Evolutionary conservation across 2,888 invertebrate genomes (phyloP), one percentile per base, ranked within the genome.

Genomic region (Vesta saturnalis): DNA sequence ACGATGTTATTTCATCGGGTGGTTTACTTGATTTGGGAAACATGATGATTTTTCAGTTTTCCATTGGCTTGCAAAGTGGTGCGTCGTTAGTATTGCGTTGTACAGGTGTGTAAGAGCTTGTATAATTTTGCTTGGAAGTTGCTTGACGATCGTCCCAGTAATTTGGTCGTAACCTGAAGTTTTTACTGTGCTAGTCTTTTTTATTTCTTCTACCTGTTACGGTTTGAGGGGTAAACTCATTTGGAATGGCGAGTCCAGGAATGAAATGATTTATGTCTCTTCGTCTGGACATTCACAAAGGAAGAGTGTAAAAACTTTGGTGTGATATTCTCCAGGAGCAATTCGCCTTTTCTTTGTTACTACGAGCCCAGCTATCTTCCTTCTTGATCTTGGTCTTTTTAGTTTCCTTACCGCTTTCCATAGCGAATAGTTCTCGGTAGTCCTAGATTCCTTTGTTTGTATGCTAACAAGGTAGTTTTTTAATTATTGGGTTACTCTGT

Each of bases 351-450:
- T 64, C 43, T 58, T 57, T 64, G 23, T 58, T 43, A 22, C 55
- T 64, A 3, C 63, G 3, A 46, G 23, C 15, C 64, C 57, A 64
- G 23, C 2, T 47, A 58, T 15, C 22, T 43, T 18, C 46, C 46
- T 57, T 64, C 43, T n/a, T 64, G 22, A n/a, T 46, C 57, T 55
- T n/a, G 71, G 72, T 16, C 59, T 57, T 55, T 75, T 73, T 18
- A 74, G 43, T 18, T 67, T 61, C 65, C 62, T 73, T 1, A 73
- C 73, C 3, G 69, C 71, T 62, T 74, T 77, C 72, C 74, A 77
- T 16, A 77, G 59, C 0, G 73, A 77, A 57, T 76, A 76, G 15
- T 74, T 61, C 16, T 22, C 64, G 12, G 47, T 64, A 60, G 16
- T 49, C 16, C 47, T 65, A 57, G 19, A 64, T 16, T 21, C 47